Base-by-base conservation (phyloP, 1,140 invertebrate species). In the Conus betulinus region DNA sequence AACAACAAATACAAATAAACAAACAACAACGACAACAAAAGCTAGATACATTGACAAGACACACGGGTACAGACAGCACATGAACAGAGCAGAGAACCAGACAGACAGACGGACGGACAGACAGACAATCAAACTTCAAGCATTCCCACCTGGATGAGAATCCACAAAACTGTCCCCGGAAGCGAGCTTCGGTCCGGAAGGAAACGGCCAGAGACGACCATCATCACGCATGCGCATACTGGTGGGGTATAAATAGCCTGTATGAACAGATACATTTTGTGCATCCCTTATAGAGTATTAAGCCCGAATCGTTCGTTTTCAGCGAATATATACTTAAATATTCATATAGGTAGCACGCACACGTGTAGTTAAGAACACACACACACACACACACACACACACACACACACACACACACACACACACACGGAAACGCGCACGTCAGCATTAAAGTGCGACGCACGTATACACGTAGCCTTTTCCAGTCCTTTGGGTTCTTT, bases 141-240 rank as follows among this genome's bases (percentile, higher is more conserved):
- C 82, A 6, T 71, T 71, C 89, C 90, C 91, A 94, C 94, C 93
- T 89, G 91, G 90, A 84, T 94, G 89, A 57, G 85, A 88, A 1
- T 89, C 67, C 7, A 95, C 92, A 92, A 95, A 95, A 96, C 78
- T 93, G 93, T 85, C 95, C 95, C n/a, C 92, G 91, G 90, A 95
- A 96, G 82, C 91, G 91, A 3, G 95, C 92, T 83, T 93, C 93
- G 4, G 95, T 95, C 60, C 92, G 89, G 89, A 96, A 95, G 52
- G 93, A 91, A 0, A 96, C 95, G 25, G 92, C 87, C 13, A 96
- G 87, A 96, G 87, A 39, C 92, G 91, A 39, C 94, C 94, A 89
- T 95, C 93, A 23, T 95, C 93, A 23, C 90, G 78, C 39, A 96
- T 93, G n/a, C 93, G 93, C 93, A 96, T 94, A 84, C 93, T 93